Evolutionary conservation across 2,888 invertebrate species (phyloP).

Genomic region (Anoncus sp.): DNA sequence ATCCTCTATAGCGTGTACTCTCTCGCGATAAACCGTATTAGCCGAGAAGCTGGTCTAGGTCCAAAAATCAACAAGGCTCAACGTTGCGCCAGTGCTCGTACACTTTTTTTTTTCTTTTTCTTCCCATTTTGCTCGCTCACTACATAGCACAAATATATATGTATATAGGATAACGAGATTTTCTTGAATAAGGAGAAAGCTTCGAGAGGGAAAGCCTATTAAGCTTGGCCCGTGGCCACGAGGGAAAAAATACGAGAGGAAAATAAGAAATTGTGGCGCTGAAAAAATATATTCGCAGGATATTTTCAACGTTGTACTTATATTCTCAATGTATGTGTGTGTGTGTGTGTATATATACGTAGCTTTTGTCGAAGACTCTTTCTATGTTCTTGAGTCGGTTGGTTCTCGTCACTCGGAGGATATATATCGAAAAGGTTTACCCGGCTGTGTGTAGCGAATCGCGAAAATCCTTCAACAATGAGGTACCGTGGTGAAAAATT

Average conservation of each 20-base stretch:
- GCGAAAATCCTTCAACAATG: conserved; percentile 71
- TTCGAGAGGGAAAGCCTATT: conserved; percentile 75
- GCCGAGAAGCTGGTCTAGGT: conserved; percentile 60
- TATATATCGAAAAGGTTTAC: conserved; percentile 31
- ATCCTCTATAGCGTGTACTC: conserved; percentile 50
- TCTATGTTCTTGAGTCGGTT: conserved; percentile 11
- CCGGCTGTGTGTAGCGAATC: conserved; percentile 72
- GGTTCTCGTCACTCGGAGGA: conserved; percentile 7
- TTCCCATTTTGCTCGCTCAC: conserved; percentile 31
- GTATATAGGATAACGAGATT: conserved; percentile 63
- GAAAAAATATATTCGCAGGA: conserved; percentile 26
- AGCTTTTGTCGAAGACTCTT: conserved; percentile 10
- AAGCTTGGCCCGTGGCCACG: conserved; percentile 66
- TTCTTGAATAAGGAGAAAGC: conserved; percentile 67
- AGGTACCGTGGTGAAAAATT: conserved; percentile 65
- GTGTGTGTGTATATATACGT: not conserved
- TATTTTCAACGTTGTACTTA: conserved; percentile 26
- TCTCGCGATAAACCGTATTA: conserved; percentile 71
- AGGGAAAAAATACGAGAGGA: conserved; percentile 42
- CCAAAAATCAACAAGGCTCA: conserved; percentile 63
- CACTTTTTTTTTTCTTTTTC: conserved; percentile 20
- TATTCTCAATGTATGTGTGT: not conserved
- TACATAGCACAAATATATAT: conserved; percentile 8
- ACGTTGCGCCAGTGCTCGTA: conserved; percentile 33
- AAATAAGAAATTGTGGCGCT: conserved; percentile 36